Percentiles rank a stretch among this genome's conserved stretches.
These are phyloP conservation scores for Nothobranchius kuhntae DNA, from an alignment of 2,113 vertebrate species.

Conservation along the genomic window DNA sequence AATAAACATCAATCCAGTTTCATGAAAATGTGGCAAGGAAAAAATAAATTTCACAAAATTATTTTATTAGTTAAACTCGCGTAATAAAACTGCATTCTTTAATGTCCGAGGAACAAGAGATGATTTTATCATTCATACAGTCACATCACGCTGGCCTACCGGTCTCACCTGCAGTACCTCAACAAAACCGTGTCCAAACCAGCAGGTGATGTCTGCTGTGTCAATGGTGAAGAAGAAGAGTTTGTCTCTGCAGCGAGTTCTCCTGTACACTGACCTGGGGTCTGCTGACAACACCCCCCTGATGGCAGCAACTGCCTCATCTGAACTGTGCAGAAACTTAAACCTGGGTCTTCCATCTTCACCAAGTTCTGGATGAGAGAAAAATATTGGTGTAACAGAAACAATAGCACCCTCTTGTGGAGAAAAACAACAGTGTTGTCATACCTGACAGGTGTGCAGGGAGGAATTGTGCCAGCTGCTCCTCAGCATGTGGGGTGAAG, in stretches of 20 bases:
- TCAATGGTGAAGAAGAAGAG: conserved; percentile 85
- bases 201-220: conserved; percentile 84
- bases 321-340: conserved; percentile 79
- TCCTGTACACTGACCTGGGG: conserved; percentile 87
- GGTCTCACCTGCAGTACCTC: conserved; percentile 84
- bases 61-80: conserved; percentile 12
- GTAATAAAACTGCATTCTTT: neutral
- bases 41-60: neutral
- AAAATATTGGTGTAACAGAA: neutral
- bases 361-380: conserved; percentile 41
- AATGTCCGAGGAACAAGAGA: too few species aligned
- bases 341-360: conserved; percentile 68
- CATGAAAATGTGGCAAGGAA: neutral
- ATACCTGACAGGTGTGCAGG: conserved; percentile 68
- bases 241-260: conserved; percentile 80
- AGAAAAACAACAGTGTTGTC: neutral
- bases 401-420: conserved; percentile 43
- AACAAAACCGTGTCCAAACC: conserved; percentile 87
- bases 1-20: neutral
- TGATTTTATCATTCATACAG: neutral
- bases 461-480: conserved; percentile 78
- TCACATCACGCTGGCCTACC: conserved; percentile 8
- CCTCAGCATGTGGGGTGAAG: conserved; percentile 83
- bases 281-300: conserved; percentile 83
- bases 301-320: conserved; percentile 82